Conservation (phyloP, 2,113 vertebrate genomes). For the Chloebia gouldiae region DNA sequence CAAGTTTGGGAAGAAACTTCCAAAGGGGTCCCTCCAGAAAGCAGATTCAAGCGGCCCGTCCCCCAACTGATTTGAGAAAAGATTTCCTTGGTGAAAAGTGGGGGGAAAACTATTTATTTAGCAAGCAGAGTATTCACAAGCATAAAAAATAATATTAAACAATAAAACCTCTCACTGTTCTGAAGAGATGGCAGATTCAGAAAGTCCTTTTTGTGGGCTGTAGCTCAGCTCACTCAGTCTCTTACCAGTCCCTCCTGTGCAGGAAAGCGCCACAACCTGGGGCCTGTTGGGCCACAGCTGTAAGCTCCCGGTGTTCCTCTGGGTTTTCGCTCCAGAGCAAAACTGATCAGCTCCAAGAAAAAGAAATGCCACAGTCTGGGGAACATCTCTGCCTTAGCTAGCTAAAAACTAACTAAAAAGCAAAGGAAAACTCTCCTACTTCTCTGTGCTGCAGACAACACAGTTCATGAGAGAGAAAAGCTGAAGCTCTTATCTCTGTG, state of each 20-base stretch:
- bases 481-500: neutral
- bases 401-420: neutral
- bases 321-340: neutral
- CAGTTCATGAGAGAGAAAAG: too few relatives aligned
- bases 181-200: neutral
- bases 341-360: neutral
- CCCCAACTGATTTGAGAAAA: neutral
- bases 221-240: neutral
- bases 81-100: neutral
- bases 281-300: neutral
- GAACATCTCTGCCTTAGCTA: neutral
- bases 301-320: too few relatives aligned
- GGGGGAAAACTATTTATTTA: neutral
- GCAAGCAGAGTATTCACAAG: neutral
- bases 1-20: neutral
- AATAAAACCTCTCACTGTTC: neutral
- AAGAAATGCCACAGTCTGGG: neutral
- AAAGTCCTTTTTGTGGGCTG: neutral
- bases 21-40: too few relatives aligned
- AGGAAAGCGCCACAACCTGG: rapidly evolving
- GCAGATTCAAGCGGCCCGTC: neutral
- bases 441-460: neutral
- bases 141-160: neutral
- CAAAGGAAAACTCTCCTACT: neutral
- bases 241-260: too few relatives aligned